Percentiles rank a stretch among this genome's conserved stretches.
Evolutionary conservation across 1,140 invertebrate species (phyloP).

Genomic region (Rhagoletis zephyria): DNA sequence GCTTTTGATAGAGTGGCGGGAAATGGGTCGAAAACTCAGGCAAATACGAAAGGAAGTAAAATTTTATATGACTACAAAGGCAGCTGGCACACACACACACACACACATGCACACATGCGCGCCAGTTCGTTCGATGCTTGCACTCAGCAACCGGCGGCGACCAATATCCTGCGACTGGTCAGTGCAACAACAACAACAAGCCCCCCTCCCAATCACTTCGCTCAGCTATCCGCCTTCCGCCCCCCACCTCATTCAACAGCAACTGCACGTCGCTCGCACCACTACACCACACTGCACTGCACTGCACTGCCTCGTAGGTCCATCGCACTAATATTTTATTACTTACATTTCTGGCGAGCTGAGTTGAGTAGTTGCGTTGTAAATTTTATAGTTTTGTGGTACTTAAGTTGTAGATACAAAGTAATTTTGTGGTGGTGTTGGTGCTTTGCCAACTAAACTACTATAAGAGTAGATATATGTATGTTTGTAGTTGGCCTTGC

Average conservation of each 20-base stretch:
- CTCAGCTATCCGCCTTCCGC: too few relatives aligned
- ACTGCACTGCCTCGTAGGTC: not conserved
- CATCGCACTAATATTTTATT: constrained; percentile 70
- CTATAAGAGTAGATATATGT: too few relatives aligned
- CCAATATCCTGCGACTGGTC: constrained; percentile 49
- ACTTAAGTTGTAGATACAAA: constrained; percentile 63
- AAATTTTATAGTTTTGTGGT: constrained; percentile 72
- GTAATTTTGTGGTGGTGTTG: constrained; percentile 46
- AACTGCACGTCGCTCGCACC: not conserved
- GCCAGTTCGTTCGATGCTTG: not conserved
- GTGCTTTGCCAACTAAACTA: constrained; percentile 17
- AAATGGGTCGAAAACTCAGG: not conserved
- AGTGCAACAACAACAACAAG: constrained; percentile 19
- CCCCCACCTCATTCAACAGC: not conserved
- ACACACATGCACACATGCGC: not conserved
- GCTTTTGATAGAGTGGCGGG: not conserved
- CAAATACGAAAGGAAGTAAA: constrained; percentile 47
- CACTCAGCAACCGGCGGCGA: constrained; percentile 44
- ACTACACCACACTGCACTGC: not conserved
- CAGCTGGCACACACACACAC: not conserved
- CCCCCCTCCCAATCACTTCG: not conserved
- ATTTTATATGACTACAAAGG: constrained; percentile 25
- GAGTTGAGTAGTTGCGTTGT: constrained; percentile 72
- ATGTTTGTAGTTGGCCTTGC: not conserved
- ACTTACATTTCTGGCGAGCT: constrained; percentile 62